Evolutionary conservation across 2,113 vertebrate species (phyloP), one percentile per base, ranked within the genome.

Genomic region (Cromileptes altivelis): DNA sequence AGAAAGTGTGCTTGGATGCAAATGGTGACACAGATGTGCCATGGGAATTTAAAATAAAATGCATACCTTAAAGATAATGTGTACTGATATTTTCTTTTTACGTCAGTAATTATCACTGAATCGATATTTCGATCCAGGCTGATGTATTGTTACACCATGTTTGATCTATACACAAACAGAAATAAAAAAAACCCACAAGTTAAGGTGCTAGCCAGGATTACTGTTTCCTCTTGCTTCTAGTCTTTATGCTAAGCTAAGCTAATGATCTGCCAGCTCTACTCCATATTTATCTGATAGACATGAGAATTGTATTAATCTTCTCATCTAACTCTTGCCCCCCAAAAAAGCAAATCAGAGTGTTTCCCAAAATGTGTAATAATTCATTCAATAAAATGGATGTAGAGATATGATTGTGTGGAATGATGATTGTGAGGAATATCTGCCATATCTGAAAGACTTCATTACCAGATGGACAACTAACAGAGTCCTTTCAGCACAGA

Each of bases 401-500:
- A 33, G 47, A 62, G 47, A 64, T 27, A 3, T 23, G 30, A 17
- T 67, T 47, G 6, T 55, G 27, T 57, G 27, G 27, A 27, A 27
- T 27, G 2, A 27, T 27, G 27, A 27, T 27, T 42, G n/a, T 55
- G n/a, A 67, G 6, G 23, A 55, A 21, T 33, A 47, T 57, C 11
- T 65, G 45, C 56, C 23, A 18, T 53, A n/a, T 52, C 4, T 40
- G 47, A 25, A 25, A 23, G 10, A 45, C 61, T 75, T 60, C 10
- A 15, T 74, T 70, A 30, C 21, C 8, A 40, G 19, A 25, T 75
- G 52, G 70, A 87, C 19, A 77, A 73, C 30, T 62, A 56, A 27
- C 47, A 52, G 25, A 77, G 56, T 75, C 53, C 21, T 78, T 53
- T 70, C 11, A 73, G 55, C 40, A 78, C 69, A 80, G 65, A 76